Evolutionary conservation across 2,888 invertebrate genomes (phyloP).

Genomic region (Itoplectis maculator): DNA sequence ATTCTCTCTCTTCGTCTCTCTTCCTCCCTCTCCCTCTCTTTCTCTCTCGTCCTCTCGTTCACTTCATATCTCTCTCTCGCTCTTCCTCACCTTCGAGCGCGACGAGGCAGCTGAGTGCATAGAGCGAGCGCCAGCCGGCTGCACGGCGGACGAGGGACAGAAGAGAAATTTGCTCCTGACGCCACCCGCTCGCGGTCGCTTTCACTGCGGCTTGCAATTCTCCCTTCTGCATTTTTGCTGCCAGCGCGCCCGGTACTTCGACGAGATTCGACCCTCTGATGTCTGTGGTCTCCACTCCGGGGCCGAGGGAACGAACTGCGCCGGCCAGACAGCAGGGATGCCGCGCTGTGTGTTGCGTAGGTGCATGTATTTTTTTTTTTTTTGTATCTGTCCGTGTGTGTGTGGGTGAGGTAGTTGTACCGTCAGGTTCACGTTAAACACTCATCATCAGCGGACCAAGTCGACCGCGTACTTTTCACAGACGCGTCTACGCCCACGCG

Average conservation of each 20-base stretch:
- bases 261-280: constrained; percentile 77
- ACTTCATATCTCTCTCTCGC: not conserved
- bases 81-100: not conserved
- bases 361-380: too few species aligned
- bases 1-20: constrained; percentile 14
- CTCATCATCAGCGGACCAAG: constrained; percentile 44
- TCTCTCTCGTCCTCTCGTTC: too few species aligned
- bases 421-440: constrained; percentile 51
- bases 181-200: constrained; percentile 42
- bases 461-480: constrained; percentile 39
- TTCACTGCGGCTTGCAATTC: constrained; percentile 60
- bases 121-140: constrained; percentile 32
- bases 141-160: constrained; percentile 38
- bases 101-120: constrained; percentile 51
- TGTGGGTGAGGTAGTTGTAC: not conserved
- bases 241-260: constrained; percentile 49
- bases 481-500: not conserved
- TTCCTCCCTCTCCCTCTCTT: constrained; percentile 20
- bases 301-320: constrained; percentile 9
- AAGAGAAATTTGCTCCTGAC: constrained; percentile 51
- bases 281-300: constrained; percentile 71
- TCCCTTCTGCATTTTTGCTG: constrained; percentile 59
- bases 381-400: too few species aligned
- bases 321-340: constrained; percentile 5
- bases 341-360: not conserved